Conservation (phyloP, 2,113 vertebrate genomes). For the Peromyscus leucopus region DNA sequence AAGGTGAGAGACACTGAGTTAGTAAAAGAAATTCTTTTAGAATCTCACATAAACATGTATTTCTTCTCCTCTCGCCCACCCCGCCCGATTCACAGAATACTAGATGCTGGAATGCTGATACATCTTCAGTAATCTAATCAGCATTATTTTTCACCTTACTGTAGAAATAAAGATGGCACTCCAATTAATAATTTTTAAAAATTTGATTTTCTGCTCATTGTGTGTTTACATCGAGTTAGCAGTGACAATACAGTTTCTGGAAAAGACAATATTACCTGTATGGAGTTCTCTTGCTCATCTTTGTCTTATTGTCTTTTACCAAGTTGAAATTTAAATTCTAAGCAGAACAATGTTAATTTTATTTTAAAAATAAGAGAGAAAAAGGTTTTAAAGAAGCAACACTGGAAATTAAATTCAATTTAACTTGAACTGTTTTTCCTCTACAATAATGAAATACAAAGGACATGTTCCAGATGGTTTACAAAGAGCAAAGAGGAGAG, state of each 20-base stretch:
- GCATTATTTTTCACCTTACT: neutral
- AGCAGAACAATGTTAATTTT: neutral
- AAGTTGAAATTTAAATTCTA: conserved; percentile 30
- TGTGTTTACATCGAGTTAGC: neutral
- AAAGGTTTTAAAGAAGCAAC: neutral
- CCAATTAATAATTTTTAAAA: neutral
- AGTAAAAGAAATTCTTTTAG: conserved; percentile 22
- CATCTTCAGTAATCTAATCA: neutral
- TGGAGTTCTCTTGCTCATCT: neutral
- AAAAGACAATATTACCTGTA: neutral
- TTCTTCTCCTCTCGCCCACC: too few relatives aligned
- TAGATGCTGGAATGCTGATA: neutral
- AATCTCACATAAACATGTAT: conserved; percentile 36
- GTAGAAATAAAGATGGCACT: neutral
- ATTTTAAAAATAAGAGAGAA: neutral
- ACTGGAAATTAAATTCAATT: conserved; percentile 28
- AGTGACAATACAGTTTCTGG: neutral
- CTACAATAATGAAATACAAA: conserved; percentile 35
- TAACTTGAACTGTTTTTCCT: conserved; percentile 9
- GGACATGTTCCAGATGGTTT: neutral
- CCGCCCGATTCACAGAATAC: conserved; percentile 45
- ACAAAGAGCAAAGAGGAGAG: neutral
- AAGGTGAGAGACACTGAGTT: neutral
- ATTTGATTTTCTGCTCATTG: conserved; percentile 27
- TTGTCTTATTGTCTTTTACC: neutral